Conservation (phyloP, 2,888 invertebrate genomes). For the Resseliella maxima region DNA sequence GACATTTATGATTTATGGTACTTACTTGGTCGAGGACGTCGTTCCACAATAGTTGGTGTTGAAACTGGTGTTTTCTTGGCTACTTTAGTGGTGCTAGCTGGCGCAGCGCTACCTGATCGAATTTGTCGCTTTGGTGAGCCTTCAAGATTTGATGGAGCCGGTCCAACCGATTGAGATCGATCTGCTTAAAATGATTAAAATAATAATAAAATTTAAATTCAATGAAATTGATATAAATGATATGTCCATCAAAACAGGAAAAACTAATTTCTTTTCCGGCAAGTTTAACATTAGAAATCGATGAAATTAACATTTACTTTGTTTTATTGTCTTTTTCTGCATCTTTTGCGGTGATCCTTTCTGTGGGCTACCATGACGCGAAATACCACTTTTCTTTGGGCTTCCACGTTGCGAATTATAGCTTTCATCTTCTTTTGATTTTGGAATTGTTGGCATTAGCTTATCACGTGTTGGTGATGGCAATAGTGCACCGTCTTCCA, state of each 20-base stretch:
- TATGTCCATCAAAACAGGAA: too few relatives aligned
- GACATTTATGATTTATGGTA: conserved; percentile 60
- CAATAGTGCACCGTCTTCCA: conserved; percentile 75
- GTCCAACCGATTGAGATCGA: conserved; percentile 79
- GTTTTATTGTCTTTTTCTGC: conserved; percentile 70
- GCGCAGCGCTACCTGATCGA: conserved; percentile 68
- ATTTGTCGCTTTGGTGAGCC: conserved; percentile 81
- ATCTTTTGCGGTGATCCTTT: conserved; percentile 71
- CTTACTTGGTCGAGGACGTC: conserved; percentile 79
- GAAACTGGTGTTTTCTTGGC: conserved; percentile 74
- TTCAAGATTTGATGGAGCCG: conserved; percentile 71
- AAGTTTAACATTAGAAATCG: not conserved
- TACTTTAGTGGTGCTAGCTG: conserved; percentile 72
- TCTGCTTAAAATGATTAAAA: conserved; percentile 63
- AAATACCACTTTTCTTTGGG: conserved; percentile 67
- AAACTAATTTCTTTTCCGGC: not conserved
- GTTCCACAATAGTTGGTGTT: conserved; percentile 68
- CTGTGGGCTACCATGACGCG: conserved; percentile 68
- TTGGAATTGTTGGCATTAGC: conserved; percentile 74
- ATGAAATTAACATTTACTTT: not conserved
- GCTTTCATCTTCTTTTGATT: conserved; percentile 65
- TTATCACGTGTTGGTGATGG: conserved; percentile 79
- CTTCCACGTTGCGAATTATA: conserved; percentile 66
- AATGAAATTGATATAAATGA: not conserved
- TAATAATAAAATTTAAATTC: not conserved